phyloP scores from a whole-genome alignment of 2,797 vertebrate species.

The Poecilia wingei region DNA sequence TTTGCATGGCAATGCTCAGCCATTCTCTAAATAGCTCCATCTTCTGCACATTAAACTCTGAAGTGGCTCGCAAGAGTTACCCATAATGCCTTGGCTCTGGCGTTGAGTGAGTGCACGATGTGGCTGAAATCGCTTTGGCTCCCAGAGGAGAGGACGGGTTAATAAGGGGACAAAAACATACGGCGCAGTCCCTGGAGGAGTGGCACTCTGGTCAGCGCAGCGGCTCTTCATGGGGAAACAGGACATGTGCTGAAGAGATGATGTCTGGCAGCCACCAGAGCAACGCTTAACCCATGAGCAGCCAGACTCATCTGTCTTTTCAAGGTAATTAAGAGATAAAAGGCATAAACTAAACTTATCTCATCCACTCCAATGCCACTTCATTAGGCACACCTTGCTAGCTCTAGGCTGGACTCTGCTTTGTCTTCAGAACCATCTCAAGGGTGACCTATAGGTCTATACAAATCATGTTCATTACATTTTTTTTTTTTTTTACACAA shows the following conservation, averaged over 20 bases:
- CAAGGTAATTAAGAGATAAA: constrained; percentile 5
- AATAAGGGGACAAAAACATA: constrained; percentile 39
- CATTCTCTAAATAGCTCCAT: constrained; percentile 38
- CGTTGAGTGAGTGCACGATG: constrained; percentile 40
- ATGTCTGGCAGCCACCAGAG: constrained; percentile 8
- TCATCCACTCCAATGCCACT: neutral
- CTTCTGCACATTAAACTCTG: constrained; percentile 36
- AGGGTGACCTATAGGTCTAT: neutral
- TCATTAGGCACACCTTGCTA: neutral
- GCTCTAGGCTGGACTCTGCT: neutral
- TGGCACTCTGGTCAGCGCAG: constrained; percentile 16
- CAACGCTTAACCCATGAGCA: neutral
- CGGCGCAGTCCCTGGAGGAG: constrained; percentile 35
- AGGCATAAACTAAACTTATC: neutral
- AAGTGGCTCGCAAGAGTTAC: constrained; percentile 45
- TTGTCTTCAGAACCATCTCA: neutral
- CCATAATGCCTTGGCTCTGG: constrained; percentile 47
- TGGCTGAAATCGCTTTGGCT: constrained; percentile 37
- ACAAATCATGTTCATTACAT: too few relatives aligned
- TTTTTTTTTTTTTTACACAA: too few relatives aligned
- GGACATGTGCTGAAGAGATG: neutral
- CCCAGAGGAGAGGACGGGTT: constrained; percentile 30
- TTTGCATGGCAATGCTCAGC: constrained; percentile 60
- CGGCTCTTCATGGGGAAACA: constrained; percentile 7
- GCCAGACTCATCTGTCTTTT: neutral